Conservation (phyloP, 2,113 vertebrate species). For the Tylochromis polylepis region DNA sequence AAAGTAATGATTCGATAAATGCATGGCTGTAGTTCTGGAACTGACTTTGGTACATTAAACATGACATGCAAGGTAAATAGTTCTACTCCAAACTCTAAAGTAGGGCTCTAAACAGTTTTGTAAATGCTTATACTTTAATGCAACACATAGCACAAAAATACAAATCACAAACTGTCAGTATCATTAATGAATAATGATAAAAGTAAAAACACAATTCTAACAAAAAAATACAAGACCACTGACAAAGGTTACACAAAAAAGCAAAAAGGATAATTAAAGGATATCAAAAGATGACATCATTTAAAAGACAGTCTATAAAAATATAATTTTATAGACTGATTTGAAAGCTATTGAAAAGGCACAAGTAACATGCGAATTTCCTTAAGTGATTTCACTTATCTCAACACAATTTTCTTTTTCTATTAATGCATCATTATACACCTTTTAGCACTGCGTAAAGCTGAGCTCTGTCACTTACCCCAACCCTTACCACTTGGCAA, state of each 20-base stretch:
- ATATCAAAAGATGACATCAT: neutral
- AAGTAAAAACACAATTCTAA: neutral
- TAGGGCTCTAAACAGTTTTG: neutral
- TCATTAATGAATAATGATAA: neutral
- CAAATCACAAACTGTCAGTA: neutral
- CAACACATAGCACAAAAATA: accelerated
- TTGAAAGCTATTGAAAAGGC: neutral
- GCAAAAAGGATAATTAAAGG: neutral
- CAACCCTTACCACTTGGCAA: neutral
- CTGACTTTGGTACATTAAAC: neutral
- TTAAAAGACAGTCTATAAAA: neutral
- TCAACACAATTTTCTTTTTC: neutral
- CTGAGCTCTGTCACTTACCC: neutral
- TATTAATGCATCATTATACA: neutral
- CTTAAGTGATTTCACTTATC: neutral
- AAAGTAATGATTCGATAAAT: neutral
- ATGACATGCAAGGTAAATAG: neutral
- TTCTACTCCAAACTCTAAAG: neutral
- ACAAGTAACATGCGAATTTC: neutral
- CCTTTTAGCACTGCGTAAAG: neutral
- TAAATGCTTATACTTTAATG: neutral
- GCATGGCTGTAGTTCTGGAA: neutral
- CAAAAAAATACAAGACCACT: neutral
- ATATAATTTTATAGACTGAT: neutral
- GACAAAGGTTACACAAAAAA: neutral